Evolutionary conservation across 1,140 invertebrate species (phyloP).

Genomic region (Penaeus indicus): DNA sequence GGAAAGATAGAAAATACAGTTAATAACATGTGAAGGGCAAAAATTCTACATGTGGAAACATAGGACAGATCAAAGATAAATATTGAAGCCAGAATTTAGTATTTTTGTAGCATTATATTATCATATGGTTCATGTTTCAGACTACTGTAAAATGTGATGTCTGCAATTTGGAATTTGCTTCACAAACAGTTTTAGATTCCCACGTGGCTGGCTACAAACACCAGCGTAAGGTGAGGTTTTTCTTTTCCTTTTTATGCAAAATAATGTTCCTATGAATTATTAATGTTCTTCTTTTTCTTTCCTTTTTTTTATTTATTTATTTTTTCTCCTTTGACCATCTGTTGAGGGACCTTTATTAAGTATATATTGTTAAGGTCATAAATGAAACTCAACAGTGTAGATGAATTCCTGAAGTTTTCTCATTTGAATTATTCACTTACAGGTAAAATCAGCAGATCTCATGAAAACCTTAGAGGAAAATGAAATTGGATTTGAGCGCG

Average conservation of each 20-base stretch:
- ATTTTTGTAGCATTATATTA: background rate
- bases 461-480: constrained; percentile 63
- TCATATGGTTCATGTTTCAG: constrained; percentile 38
- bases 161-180: constrained; percentile 64
- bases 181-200: constrained; percentile 63
- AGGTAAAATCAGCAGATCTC: constrained; percentile 63
- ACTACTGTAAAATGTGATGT: constrained; percentile 62
- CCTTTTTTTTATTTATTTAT: no score
- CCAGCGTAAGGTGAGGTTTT: constrained; percentile 60
- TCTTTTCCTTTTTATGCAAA: background rate
- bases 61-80: no score
- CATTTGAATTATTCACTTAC: background rate
- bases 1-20: no score
- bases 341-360: no score
- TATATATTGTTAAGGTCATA: no score
- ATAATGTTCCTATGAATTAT: background rate
- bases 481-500: constrained; percentile 62
- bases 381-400: no score
- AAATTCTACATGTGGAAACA: no score
- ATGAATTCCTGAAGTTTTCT: background rate
- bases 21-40: no score
- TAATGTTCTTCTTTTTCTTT: background rate
- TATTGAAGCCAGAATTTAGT: no score
- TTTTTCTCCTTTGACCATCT: no score
- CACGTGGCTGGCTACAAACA: constrained; percentile 65